A percentile compares a stretch with the other conserved stretches of the same genome.
Conservation (phyloP, 2,888 invertebrate genomes). For the Lissonota sp. region DNA sequence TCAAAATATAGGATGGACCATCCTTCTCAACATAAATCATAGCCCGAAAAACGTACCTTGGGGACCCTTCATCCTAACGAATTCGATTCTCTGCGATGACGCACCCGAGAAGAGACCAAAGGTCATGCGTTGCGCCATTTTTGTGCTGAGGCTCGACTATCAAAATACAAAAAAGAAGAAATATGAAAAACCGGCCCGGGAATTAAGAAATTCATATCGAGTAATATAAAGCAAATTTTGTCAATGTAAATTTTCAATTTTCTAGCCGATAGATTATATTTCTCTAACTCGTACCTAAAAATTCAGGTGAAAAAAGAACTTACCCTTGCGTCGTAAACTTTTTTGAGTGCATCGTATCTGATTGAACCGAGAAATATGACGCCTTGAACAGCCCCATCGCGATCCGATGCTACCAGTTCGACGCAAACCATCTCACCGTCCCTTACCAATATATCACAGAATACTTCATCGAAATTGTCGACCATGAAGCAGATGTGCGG, state of each 20-base stretch:
- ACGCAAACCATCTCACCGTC: slow-evolving; percentile 99
- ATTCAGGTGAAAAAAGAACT: slow-evolving; percentile 78
- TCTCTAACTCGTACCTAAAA: neutral
- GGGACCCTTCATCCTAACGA: slow-evolving; percentile 99
- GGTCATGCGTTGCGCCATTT: slow-evolving; percentile 98
- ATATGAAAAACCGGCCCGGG: slow-evolving; percentile 8
- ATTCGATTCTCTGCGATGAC: slow-evolving; percentile 95
- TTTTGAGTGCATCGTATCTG: slow-evolving; percentile 97
- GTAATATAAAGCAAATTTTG: too few species aligned
- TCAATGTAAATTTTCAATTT: too few species aligned
- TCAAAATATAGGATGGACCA: too few species aligned
- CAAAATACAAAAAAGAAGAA: neutral
- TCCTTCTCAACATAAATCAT: too few species aligned
- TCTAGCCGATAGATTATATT: too few species aligned
- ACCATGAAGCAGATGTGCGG: slow-evolving; percentile 99
- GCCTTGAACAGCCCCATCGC: slow-evolving; percentile 93
- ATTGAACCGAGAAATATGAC: slow-evolving; percentile 99
- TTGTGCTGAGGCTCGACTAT: slow-evolving; percentile 95
- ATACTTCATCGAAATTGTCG: slow-evolving; percentile 99
- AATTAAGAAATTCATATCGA: neutral
- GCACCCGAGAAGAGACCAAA: slow-evolving; percentile 93
- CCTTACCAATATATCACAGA: slow-evolving; percentile 97
- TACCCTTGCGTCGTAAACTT: slow-evolving; percentile 98
- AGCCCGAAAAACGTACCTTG: slow-evolving; percentile 85
- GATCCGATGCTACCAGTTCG: slow-evolving; percentile 96